Percentiles rank a stretch among this genome's conserved stretches.
phyloP scores from a whole-genome alignment of 2,888 invertebrate species.

The Papilio demoleus region DNA sequence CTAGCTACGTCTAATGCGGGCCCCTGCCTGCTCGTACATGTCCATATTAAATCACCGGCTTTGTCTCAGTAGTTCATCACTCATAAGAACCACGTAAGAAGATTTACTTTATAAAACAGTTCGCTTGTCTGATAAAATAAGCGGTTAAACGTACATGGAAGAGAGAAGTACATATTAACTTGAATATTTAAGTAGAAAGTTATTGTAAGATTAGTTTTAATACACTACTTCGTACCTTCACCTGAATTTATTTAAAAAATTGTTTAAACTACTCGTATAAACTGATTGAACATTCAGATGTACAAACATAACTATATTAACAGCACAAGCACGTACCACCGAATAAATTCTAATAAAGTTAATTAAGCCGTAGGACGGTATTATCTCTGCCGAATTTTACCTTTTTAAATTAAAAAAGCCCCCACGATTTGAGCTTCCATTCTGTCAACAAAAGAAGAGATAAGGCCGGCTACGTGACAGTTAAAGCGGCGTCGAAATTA shows the following conservation, averaged over 20 bases:
- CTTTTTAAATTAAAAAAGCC: constrained; percentile 68
- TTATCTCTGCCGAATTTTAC: constrained; percentile 75
- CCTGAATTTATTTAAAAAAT: not conserved
- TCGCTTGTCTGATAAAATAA: constrained; percentile 6
- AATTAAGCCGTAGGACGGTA: constrained; percentile 75
- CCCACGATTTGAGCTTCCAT: constrained; percentile 51
- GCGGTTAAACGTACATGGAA: not conserved
- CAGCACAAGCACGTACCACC: constrained; percentile 63
- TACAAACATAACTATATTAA: constrained; percentile 56
- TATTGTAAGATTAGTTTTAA: not conserved
- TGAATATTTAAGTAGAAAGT: not conserved
- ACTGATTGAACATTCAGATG: constrained; percentile 51
- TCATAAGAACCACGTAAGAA: constrained; percentile 36
- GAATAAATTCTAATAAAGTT: constrained; percentile 81
- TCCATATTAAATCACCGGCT: constrained; percentile 64
- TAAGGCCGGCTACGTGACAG: constrained; percentile 69
- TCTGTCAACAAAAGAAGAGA: constrained; percentile 62
- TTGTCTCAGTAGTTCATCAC: constrained; percentile 49
- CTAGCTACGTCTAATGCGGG: constrained; percentile 44
- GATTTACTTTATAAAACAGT: not conserved
- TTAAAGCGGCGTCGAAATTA: constrained; percentile 49
- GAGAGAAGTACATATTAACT: not conserved
- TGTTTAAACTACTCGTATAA: constrained; percentile 41
- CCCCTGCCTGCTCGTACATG: constrained; percentile 46
- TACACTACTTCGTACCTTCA: not conserved